phyloP scores from a whole-genome alignment of 2,113 vertebrate species.

The Platycercus adscitus region DNA sequence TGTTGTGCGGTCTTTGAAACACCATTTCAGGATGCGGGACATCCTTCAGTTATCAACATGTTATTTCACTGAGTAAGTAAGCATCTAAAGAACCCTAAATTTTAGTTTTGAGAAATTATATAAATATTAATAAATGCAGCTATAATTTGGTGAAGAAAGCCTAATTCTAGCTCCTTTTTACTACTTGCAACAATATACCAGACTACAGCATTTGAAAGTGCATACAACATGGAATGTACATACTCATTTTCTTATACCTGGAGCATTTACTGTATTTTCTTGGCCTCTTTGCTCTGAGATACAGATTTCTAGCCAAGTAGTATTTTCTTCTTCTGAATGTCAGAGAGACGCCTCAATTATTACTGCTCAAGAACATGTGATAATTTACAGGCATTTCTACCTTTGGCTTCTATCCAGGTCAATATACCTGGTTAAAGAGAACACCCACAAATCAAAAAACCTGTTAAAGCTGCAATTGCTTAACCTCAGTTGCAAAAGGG shows the following conservation, averaged over 20 bases:
- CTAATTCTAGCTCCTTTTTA: background rate
- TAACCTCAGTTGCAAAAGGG: background rate
- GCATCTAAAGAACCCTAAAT: background rate
- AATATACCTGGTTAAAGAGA: slow-evolving; percentile 20
- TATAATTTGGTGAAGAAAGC: slow-evolving; percentile 1
- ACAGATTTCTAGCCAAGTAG: slow-evolving; percentile 10
- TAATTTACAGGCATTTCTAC: slow-evolving; percentile 7
- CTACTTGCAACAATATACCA: background rate
- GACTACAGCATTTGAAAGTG: background rate
- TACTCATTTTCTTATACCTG: background rate
- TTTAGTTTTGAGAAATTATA: background rate
- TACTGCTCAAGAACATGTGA: background rate
- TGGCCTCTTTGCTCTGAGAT: background rate
- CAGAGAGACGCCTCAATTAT: background rate
- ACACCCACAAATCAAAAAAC: background rate
- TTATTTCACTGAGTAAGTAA: background rate
- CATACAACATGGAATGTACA: background rate
- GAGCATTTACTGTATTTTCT: slow-evolving; percentile 34
- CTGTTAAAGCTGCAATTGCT: background rate
- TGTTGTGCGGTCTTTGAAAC: background rate
- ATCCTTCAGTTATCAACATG: background rate
- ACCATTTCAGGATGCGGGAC: background rate
- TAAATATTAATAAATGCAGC: background rate
- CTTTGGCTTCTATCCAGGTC: slow-evolving; percentile 6
- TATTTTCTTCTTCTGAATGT: slow-evolving; percentile 17